Evolutionary conservation across 2,888 invertebrate species (phyloP).

Genomic region (Heliconius cydno): DNA sequence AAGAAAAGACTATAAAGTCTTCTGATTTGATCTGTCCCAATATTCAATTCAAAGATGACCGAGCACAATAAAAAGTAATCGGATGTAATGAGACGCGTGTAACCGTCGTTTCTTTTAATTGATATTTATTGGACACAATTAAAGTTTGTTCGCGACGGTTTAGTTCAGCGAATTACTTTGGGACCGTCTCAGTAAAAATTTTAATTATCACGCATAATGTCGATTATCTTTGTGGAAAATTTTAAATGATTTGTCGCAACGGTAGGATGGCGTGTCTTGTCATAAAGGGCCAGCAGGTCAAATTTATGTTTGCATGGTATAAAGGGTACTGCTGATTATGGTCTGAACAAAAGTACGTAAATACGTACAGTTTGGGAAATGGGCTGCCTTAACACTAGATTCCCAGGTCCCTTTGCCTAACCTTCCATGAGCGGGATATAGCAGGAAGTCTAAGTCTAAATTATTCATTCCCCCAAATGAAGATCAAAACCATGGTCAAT

Average conservation of each 20-base stretch:
- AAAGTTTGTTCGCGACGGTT: constrained; percentile 51
- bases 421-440: no score
- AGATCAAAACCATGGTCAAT: no score
- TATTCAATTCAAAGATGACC: constrained; percentile 37
- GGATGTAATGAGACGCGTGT: constrained; percentile 56
- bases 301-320: constrained; percentile 3
- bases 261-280: not conserved
- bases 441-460: no score
- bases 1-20: not conserved
- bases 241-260: not conserved
- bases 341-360: not conserved
- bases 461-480: no score
- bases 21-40: not conserved
- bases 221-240: not conserved
- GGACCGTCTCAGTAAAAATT: not conserved
- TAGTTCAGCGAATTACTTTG: constrained; percentile 43
- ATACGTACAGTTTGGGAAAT: no score
- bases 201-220: not conserved
- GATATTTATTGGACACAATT: constrained; percentile 70
- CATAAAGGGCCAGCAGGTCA: not conserved
- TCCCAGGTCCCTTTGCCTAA: no score
- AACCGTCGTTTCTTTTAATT: constrained; percentile 60
- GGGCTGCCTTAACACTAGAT: no score
- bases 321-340: not conserved
- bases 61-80: constrained; percentile 61